Conservation (phyloP, 2,797 vertebrate genomes). For the Sciaenops ocellatus region DNA sequence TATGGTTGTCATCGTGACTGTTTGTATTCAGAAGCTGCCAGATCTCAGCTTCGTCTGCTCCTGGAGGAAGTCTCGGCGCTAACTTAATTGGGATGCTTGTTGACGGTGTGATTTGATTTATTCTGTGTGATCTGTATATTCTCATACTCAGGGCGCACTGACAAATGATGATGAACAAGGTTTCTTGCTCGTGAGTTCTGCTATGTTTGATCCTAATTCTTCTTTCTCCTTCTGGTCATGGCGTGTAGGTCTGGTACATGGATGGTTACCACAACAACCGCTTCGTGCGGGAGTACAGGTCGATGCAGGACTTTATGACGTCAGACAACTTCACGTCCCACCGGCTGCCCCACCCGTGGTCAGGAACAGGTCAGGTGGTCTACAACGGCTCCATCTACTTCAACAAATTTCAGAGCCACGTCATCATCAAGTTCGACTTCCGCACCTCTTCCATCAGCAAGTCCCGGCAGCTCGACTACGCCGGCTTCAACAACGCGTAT, state of each 20-base stretch:
- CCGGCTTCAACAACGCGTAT: conserved; percentile 96
- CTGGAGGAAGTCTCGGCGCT: conserved; percentile 39
- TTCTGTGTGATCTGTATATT: conserved; percentile 54
- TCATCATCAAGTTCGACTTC: conserved; percentile 97
- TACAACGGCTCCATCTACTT: conserved; percentile 99
- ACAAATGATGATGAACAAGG: conserved; percentile 11
- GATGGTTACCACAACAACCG: conserved; percentile 99
- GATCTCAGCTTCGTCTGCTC: conserved; percentile 44
- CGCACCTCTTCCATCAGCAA: conserved; percentile 94
- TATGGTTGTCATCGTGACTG: conserved; percentile 54
- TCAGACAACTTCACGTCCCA: conserved; percentile 98
- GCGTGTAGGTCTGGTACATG: conserved; percentile 96
- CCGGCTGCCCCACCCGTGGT: conserved; percentile 98
- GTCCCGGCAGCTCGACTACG: conserved; percentile 94
- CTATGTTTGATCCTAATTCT: neutral
- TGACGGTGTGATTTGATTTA: conserved; percentile 67
- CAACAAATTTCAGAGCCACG: conserved; percentile 99
- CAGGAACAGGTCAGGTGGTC: conserved; percentile 97
- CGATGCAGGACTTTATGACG: conserved; percentile 95
- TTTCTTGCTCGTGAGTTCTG: neutral
- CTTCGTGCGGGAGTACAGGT: conserved; percentile 96
- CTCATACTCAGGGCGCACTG: conserved; percentile 14
- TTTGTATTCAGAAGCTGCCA: conserved; percentile 62
- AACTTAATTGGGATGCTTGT: conserved; percentile 75
- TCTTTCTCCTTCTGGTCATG: conserved; percentile 14